Evolutionary conservation across 2,888 invertebrate genomes (phyloP), one percentile per base, ranked within the genome.

Genomic region (Drosophila histrio): DNA sequence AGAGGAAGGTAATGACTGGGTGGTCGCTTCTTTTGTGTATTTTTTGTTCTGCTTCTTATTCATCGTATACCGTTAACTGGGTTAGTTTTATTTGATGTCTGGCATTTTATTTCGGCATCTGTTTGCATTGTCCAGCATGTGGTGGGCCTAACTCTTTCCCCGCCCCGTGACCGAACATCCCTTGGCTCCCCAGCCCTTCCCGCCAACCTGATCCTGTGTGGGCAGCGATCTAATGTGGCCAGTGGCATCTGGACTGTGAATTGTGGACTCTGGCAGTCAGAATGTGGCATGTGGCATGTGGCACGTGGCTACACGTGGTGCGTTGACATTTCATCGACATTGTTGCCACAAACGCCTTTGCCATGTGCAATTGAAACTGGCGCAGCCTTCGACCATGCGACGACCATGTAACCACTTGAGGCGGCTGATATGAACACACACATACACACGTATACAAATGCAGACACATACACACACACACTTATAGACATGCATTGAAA

Each of bases 371-470:
- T 38, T 49, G 50, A 69, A 81, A 73, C 65, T 76, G 69, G 83
- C 77, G 66, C 79, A 81, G 83, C 86, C 81, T 82, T 79, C 77
- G 86, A 76, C 75, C 71, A 65, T 70, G 71, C 47, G 54, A 21
- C 65, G 71, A 67, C 79, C 86, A 85, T 82, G 81, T 66, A 86
- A 71, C 77, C 75, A 82, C 82, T 82, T 80, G 68, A 82, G 65
- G 69, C 49, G 54, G 53, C 82, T 86, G 81, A 82, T 83, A 79
- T 53, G 54, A 70, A 50, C 50, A 46, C 56, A 56, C 47, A 70
- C 59, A 65, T 56, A 69, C 44, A 75, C 60, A 57, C 53, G 47
- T 39, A 58, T 17, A 41, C 41, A 46, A 38, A 17, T n/a, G 36
- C 26, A 58, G 5, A 39, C 8, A 36, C 9, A 53, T 13, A 30